Conservation (phyloP, 2,888 invertebrate species). For the Lathronympha strigana region DNA sequence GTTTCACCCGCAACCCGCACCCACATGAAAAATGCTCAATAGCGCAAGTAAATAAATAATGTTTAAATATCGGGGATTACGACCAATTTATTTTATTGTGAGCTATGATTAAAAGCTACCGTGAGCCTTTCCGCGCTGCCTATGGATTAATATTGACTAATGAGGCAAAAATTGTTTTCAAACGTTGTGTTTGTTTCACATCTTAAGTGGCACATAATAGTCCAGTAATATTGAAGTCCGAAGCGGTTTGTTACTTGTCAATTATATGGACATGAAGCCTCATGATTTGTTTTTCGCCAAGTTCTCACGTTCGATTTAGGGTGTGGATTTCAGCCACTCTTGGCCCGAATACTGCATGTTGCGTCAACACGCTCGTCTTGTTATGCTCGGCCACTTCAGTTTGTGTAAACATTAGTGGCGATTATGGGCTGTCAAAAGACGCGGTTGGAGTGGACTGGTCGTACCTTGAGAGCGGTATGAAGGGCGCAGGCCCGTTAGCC, state of each 20-base stretch:
- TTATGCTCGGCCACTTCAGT: constrained; percentile 50
- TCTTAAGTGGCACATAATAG: too few relatives aligned
- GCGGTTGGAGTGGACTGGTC: constrained; percentile 47
- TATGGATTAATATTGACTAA: constrained; percentile 43
- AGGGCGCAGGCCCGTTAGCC: constrained; percentile 75
- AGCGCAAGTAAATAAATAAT: constrained; percentile 49
- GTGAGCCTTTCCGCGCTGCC: constrained; percentile 48
- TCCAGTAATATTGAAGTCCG: too few relatives aligned
- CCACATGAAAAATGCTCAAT: constrained; percentile 46
- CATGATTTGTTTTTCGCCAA: background rate
- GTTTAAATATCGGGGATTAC: constrained; percentile 53
- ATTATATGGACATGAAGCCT: background rate
- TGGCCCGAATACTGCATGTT: constrained; percentile 7
- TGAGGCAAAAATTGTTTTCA: constrained; percentile 4
- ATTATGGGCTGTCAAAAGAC: constrained; percentile 59
- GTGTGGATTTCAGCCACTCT: constrained; percentile 9
- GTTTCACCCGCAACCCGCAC: constrained; percentile 52
- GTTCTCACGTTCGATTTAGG: constrained; percentile 9
- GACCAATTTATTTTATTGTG: constrained; percentile 58
- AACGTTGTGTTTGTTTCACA: background rate
- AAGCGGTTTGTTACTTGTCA: background rate
- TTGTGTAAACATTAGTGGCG: constrained; percentile 60
- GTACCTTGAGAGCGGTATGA: constrained; percentile 60
- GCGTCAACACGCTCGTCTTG: constrained; percentile 31
- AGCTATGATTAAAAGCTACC: constrained; percentile 46